A percentile compares a stretch with the other conserved stretches of the same genome.
Evolutionary conservation across 1,140 invertebrate species (phyloP).

Genomic region (Halyomorpha halys): DNA sequence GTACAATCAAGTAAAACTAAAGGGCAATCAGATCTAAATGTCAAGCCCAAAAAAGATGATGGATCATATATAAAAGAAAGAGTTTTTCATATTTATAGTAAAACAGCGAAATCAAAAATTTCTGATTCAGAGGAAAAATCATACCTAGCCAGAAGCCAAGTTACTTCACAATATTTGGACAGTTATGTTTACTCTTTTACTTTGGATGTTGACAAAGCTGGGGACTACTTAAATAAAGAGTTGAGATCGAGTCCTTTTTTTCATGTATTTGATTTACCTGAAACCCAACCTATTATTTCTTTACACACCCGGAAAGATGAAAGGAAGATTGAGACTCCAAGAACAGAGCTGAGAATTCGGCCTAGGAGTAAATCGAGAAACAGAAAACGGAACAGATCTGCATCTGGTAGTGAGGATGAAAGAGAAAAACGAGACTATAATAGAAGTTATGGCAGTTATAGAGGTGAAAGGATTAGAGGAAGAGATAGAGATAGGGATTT

Average conservation of each 20-base stretch:
- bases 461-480: neutral
- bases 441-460: neutral
- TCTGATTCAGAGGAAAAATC: no score
- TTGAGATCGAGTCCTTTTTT: conserved; percentile 1
- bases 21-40: no score
- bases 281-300: neutral
- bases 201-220: neutral
- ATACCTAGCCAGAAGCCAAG: neutral
- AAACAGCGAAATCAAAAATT: no score
- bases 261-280: neutral
- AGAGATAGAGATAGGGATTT: neutral
- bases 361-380: neutral
- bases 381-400: neutral
- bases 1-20: no score
- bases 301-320: neutral
- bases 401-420: conserved; percentile 1
- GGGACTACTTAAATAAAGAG: neutral
- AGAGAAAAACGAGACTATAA: neutral
- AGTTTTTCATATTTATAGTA: no score
- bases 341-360: neutral
- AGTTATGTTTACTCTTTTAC: neutral
- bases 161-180: neutral
- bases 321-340: neutral
- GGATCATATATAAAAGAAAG: no score
- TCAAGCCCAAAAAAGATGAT: no score